These are phyloP conservation scores for Dermolepida albohirtum DNA, from an alignment of 2,888 invertebrate genomes.

Conservation along the genomic window DNA sequence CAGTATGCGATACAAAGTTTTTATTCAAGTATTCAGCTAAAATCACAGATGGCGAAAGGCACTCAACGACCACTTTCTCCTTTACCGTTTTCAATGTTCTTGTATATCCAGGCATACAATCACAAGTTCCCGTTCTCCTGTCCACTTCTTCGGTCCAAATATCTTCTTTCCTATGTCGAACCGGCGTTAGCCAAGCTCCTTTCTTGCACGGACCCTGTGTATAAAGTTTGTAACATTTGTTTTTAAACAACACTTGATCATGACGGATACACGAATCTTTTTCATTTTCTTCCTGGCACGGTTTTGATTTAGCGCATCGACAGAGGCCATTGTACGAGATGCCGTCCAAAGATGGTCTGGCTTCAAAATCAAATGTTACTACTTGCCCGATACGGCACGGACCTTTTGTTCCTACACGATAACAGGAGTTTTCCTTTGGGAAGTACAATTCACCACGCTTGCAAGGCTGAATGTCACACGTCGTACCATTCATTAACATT, in stretches of 20 bases:
- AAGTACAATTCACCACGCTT: slow-evolving; percentile 81
- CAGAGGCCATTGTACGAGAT: slow-evolving; percentile 87
- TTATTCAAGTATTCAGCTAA: slow-evolving; percentile 70
- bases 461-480: slow-evolving; percentile 79
- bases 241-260: slow-evolving; percentile 70
- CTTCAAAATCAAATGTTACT: slow-evolving; percentile 84
- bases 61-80: slow-evolving; percentile 62
- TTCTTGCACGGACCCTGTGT: slow-evolving; percentile 81
- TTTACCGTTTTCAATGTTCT: slow-evolving; percentile 61
- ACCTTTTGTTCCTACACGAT: slow-evolving; percentile 81
- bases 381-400: slow-evolving; percentile 80
- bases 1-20: slow-evolving; percentile 47
- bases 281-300: slow-evolving; percentile 51
- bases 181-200: slow-evolving; percentile 77
- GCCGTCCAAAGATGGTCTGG: slow-evolving; percentile 82
- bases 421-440: slow-evolving; percentile 79
- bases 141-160: slow-evolving; percentile 53
- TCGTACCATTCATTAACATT: slow-evolving; percentile 77
- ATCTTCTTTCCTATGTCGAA: slow-evolving; percentile 62
- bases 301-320: slow-evolving; percentile 68
- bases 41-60: slow-evolving; percentile 73
- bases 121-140: slow-evolving; percentile 61
- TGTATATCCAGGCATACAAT: slow-evolving; percentile 77
- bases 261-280: slow-evolving; percentile 64
- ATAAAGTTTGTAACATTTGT: slow-evolving; percentile 81